Evolutionary conservation across 2,113 vertebrate genomes (phyloP), one percentile per base, ranked within the genome.

Genomic region (Brevimyrus niger): DNA sequence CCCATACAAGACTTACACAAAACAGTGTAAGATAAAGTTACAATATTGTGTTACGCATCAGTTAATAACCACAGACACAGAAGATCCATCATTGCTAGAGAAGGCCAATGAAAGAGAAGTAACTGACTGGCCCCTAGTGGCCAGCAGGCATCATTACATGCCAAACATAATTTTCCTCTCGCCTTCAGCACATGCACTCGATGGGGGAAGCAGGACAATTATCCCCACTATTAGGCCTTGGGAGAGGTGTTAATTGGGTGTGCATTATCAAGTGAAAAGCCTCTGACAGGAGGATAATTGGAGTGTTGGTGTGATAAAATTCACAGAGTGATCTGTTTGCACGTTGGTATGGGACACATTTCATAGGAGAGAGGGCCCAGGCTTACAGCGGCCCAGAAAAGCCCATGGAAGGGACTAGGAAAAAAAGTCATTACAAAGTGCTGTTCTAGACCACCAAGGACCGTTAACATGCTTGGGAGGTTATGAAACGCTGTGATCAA

Each of bases 171-270:
- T 23, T 88, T n/a, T 46, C 42, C 35, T 35, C 73, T 80, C 2
- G 15, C 87, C 87, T 61, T 88, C 65, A 50, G 65, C 17, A 35
- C 88, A 47, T 46, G 88, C 44, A 31, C 61, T 8, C 47, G 27
- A 88, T 88, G 65, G 61, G 53, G 58, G 87, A 65, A 88, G 87
- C 46, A 21, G 69, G 88, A 76, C 65, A 31, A 76, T 76, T 35
- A 88, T 51, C 51, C 88, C 65, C 88, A 80, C 69, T 88, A 76
- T 76, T 47, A 88, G 65, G 88, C 88, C 88, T 88, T 44, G 69
- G 61, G 38, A 88, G 69, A 88, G 44, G 88, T 89, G 73, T 89
- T 83, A 82, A 89, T 89, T 89, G 88, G 88, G 50, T 42, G 69
- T 31, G 46, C 38, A 55, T 89, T 89, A 89, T 83, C 88, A 89